phyloP scores from a whole-genome alignment of 1,140 invertebrate species.

The Drosophila subpulchrella region DNA sequence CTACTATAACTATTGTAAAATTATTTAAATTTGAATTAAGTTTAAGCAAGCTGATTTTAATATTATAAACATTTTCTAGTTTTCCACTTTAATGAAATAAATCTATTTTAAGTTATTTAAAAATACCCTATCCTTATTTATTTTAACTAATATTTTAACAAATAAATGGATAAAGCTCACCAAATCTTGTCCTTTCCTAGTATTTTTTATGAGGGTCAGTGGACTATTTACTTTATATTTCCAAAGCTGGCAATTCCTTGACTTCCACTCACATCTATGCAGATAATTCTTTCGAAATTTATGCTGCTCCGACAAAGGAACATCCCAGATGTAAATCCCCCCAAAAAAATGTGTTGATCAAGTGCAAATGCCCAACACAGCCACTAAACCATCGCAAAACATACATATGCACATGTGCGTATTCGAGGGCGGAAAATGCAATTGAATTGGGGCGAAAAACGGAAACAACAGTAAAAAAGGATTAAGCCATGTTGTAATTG shows the following conservation, averaged over 20 bases:
- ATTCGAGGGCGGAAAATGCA: constrained; percentile 46
- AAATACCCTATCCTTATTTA: too few relatives aligned
- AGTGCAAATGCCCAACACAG: constrained; percentile 44
- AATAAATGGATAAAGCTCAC: too few relatives aligned
- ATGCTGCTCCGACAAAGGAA: constrained; percentile 34
- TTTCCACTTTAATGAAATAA: too few relatives aligned
- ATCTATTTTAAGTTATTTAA: too few relatives aligned
- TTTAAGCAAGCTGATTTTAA: too few relatives aligned
- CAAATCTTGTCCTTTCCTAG: too few relatives aligned
- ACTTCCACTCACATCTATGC: not conserved
- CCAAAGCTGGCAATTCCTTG: not conserved
- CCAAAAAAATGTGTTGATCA: constrained; percentile 43
- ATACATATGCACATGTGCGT: constrained; percentile 23
- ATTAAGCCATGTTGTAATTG: constrained; percentile 74
- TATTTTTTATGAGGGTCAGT: not conserved
- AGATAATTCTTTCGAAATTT: constrained; percentile 33
- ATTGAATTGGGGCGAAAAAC: constrained; percentile 37
- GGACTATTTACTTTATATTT: not conserved
- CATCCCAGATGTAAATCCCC: constrained; percentile 28
- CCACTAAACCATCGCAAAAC: constrained; percentile 36
- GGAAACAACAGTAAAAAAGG: constrained; percentile 59
- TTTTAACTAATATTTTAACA: too few relatives aligned
- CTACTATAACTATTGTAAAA: too few relatives aligned
- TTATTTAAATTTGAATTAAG: too few relatives aligned
- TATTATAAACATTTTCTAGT: too few relatives aligned